Evolutionary conservation across 2,113 vertebrate genomes (phyloP), one percentile per base, ranked within the genome.

Genomic region (Ameiurus melas): DNA sequence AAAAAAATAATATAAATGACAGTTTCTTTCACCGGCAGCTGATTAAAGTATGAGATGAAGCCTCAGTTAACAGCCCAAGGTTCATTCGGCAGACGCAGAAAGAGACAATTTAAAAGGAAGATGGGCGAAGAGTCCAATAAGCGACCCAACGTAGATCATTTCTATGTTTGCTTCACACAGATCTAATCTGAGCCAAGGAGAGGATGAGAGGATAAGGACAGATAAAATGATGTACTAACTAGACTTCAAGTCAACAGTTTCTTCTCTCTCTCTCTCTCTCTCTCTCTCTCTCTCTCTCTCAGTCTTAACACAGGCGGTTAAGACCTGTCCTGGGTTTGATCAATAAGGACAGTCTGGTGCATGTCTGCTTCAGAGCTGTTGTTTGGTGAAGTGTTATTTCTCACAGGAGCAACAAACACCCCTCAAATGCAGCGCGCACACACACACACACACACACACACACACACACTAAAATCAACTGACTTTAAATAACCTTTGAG

Each of bases 401-500:
- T 93, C 93, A 19, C 17, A 91, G 92, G 93, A 91, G 27, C 77
- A 66, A 78, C 30, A 85, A 27, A 70, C 87, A 89, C 90, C 89
- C 88, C 78, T n/a, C 0, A 5, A 70, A 16, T 30, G 66, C 66
- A 10, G 43, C n/a, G 14, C 62, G 27, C 62, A n/a, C 57, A 75
- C 57, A 75, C 73, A 78, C 73, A 60, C 71, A 79, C 51, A 80
- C 75, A 47, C 51, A 57, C 66, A n/a, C 87, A 73, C 66, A 68
- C 78, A 64, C 30, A 62, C 75, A 47, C 58, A 73, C 91, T 90
- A 85, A 90, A 92, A 94, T 93, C 90, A 90, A 91, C 87, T 88
- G 82, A 90, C 93, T 94, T 94, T 95, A 95, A 95, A 95, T 94
- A 94, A 92, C 92, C 92, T 89, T 90, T 86, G 66, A 91, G 81